These are phyloP conservation scores for Abrostola tripartita DNA, from an alignment of 2,888 invertebrate genomes.

Conservation along the genomic window DNA sequence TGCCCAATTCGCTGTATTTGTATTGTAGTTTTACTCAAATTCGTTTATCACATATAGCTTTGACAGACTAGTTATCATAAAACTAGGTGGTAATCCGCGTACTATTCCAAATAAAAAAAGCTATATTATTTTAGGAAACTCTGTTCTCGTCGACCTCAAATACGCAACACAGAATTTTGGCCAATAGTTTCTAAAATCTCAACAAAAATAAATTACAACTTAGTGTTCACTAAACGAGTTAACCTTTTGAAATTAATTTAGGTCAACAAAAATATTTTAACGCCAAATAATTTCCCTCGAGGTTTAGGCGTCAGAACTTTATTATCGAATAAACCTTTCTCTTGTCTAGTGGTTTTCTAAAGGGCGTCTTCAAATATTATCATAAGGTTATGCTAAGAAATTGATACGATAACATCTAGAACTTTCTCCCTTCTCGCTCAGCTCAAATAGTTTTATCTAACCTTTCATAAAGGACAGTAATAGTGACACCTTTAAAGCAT, in stretches of 20 bases:
- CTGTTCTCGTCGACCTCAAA: neutral
- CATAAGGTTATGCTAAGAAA: conserved; percentile 44
- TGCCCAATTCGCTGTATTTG: too few species aligned
- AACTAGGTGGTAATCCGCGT: too few species aligned
- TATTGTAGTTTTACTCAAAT: too few species aligned
- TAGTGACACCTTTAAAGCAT: conserved; percentile 31
- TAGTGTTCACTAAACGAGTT: conserved; percentile 31
- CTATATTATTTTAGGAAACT: too few species aligned
- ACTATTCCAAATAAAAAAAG: too few species aligned
- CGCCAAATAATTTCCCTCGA: conserved; percentile 50
- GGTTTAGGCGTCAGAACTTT: conserved; percentile 52
- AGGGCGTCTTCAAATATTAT: conserved; percentile 46
- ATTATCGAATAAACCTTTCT: conserved; percentile 46
- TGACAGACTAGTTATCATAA: too few species aligned
- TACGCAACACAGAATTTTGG: neutral
- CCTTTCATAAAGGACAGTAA: conserved; percentile 29
- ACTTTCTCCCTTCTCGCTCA: conserved; percentile 21
- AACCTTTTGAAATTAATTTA: conserved; percentile 47
- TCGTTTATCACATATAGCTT: too few species aligned
- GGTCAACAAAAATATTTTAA: conserved; percentile 54
- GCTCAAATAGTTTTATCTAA: conserved; percentile 50
- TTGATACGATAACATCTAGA: conserved; percentile 45
- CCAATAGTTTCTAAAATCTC: conserved; percentile 4
- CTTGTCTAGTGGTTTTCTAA: conserved; percentile 34
- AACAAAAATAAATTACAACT: conserved; percentile 14